These are phyloP conservation scores for Drosophila multiciliata DNA, from an alignment of 2,888 invertebrate species.

Conservation along the genomic window DNA sequence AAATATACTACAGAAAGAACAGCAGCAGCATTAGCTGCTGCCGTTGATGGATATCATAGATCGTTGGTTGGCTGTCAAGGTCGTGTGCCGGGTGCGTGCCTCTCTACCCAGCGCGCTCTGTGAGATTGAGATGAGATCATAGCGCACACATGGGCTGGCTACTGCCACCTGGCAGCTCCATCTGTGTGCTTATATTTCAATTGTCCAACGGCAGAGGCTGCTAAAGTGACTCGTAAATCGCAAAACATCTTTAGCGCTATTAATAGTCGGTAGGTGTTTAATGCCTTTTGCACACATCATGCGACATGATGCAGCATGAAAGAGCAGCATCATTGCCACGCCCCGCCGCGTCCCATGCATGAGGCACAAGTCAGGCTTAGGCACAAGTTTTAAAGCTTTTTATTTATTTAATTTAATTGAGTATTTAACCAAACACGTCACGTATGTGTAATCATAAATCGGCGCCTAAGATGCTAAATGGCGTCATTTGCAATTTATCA, in stretches of 20 bases:
- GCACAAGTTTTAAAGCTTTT: slow-evolving; percentile 27
- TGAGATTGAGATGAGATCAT: slow-evolving; percentile 72
- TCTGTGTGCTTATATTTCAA: slow-evolving; percentile 64
- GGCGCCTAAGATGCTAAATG: slow-evolving; percentile 39
- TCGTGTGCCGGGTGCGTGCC: slow-evolving; percentile 68
- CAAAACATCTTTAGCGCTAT: slow-evolving; percentile 69
- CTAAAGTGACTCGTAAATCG: slow-evolving; percentile 47
- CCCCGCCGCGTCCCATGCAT: slow-evolving; percentile 21
- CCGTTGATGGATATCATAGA: slow-evolving; percentile 29
- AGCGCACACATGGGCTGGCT: slow-evolving; percentile 57
- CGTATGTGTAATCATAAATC: slow-evolving; percentile 30
- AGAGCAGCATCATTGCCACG: slow-evolving; percentile 22
- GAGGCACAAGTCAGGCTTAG: slow-evolving; percentile 61
- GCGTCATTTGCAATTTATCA: slow-evolving; percentile 46
- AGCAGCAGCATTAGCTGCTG: slow-evolving; percentile 21
- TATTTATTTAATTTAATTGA: slow-evolving; percentile 73
- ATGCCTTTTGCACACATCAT: slow-evolving; percentile 68
- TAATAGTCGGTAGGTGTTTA: slow-evolving; percentile 65
- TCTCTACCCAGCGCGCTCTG: slow-evolving; percentile 25
- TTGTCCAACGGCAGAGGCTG: slow-evolving; percentile 46
- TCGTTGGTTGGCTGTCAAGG: slow-evolving; percentile 56
- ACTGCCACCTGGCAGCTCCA: slow-evolving; percentile 49
- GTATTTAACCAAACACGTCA: slow-evolving; percentile 55
- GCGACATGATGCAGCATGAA: slow-evolving; percentile 48
- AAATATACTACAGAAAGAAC: slow-evolving; percentile 49